Evolutionary conservation across 2,888 invertebrate genomes (phyloP), one percentile per base, ranked within the genome.

Genomic region (Achlya flavicornis): DNA sequence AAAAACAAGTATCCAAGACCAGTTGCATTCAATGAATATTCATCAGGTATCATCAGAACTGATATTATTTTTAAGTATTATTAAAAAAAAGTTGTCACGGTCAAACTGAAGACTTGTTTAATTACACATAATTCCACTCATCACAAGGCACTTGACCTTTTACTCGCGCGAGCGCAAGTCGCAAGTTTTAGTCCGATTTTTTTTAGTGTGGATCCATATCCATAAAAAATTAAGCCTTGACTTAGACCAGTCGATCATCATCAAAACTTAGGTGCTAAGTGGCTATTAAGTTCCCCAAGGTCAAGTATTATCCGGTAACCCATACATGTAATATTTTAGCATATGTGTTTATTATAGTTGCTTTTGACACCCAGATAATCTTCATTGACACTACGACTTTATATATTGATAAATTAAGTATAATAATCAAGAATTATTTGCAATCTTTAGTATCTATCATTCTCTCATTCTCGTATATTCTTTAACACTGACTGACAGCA

Each of bases 131-230:
- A 73, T 67, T 71, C 69, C 69, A 57, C 46, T 58, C 26, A 65
- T 64, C 62, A 64, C 65, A 69, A 66, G 63, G 64, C 64, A 61
- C 66, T 67, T 76, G 73, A 75, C 80, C 76, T 78, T 77, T 78
- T 62, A 8, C 14, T 58, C 66, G 71, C 62, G 75, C 64, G 57
- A 68, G 67, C 41, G 3, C 41, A 41, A 41, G 12, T 41, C 63
- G 72, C 61, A 77, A 78, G 73, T 71, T 75, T 61, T 77, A 70
- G 76, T 65, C 61, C 67, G 62, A 7, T 10, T 38, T 38, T 8
- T 10, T 41, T 3, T 2, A 12, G 12, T 63, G 65, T 35, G 61
- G 43, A 60, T 57, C 63, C n/a, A n/a, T n/a, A 61, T 62, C 62
- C 43, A 58, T 66, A 74, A 70, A 71, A 74, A 64, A 65, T 57